Conservation (phyloP, 2,113 vertebrate genomes). For the Forbesichthys papilliferus region DNA sequence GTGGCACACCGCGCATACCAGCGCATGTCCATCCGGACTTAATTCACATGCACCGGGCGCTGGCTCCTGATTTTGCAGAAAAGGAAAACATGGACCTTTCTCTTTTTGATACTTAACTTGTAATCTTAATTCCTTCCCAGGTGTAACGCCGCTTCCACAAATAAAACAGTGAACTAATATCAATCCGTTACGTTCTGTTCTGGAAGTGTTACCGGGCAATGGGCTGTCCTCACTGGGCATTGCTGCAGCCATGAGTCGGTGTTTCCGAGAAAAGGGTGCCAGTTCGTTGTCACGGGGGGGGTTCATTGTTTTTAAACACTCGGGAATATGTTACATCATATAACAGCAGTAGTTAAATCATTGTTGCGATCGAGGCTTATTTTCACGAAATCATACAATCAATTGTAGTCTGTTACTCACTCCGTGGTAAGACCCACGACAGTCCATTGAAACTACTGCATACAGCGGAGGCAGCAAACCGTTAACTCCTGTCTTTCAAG, state of each 20-base stretch:
- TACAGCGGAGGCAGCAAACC: conserved; percentile 42
- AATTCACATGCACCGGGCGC: conserved; percentile 89
- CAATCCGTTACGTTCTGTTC: conserved; percentile 70
- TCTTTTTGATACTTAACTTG: conserved; percentile 80
- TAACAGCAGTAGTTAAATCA: conserved; percentile 45
- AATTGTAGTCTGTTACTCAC: conserved; percentile 54
- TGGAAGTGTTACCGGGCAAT: conserved; percentile 65
- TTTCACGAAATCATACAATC: conserved; percentile 41
- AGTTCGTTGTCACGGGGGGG: conserved; percentile 71
- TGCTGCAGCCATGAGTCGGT: conserved; percentile 88
- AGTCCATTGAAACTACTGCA: conserved; percentile 61
- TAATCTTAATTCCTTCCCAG: conserved; percentile 84
- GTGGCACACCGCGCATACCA: conserved; percentile 93
- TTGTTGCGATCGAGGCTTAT: conserved; percentile 32
- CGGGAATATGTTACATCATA: conserved; percentile 51
- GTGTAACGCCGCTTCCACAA: conserved; percentile 87
- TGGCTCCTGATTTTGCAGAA: conserved; percentile 91
- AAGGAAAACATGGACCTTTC: conserved; percentile 86
- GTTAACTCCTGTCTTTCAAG: conserved; percentile 41
- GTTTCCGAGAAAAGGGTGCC: conserved; percentile 83
- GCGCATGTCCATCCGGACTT: conserved; percentile 82
- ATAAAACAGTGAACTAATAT: conserved; percentile 86
- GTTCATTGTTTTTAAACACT: conserved; percentile 67
- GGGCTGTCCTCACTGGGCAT: conserved; percentile 72
- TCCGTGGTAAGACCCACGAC: conserved; percentile 37